These are phyloP conservation scores for Hippocampus mohnikei DNA, from an alignment of 2,113 vertebrate species.

Conservation along the genomic window DNA sequence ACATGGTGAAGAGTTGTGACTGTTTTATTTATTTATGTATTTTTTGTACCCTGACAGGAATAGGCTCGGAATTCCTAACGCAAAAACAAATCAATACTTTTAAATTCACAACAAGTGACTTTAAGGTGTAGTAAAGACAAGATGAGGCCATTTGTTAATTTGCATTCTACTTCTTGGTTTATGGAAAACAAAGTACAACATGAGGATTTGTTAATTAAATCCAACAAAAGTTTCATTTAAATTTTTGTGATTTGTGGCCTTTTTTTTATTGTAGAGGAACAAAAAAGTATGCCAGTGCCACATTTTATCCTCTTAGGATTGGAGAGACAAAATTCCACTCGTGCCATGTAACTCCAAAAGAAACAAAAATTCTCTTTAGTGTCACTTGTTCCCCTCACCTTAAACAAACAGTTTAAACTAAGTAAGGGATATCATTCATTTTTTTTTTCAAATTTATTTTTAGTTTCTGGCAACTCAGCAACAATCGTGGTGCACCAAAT, in stretches of 20 bases:
- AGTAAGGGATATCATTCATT: background rate
- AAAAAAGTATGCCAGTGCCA: no score
- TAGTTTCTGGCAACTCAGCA: constrained; percentile 16
- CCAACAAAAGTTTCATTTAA: no score
- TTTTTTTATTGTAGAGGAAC: no score
- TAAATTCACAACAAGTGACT: background rate
- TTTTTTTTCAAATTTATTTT: constrained; percentile 5
- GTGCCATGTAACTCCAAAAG: background rate
- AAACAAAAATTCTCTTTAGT: no score
- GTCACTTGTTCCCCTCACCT: no score
- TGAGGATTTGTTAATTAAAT: no score
- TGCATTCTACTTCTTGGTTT: no score
- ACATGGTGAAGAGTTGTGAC: background rate
- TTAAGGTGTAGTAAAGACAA: background rate
- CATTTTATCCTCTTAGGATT: no score
- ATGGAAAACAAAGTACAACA: no score
- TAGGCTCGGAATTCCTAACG: background rate
- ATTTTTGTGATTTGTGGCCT: no score
- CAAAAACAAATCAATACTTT: background rate
- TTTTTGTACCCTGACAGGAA: background rate
- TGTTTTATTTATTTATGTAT: background rate
- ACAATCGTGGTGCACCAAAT: constrained; percentile 32
- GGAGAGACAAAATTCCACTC: background rate
- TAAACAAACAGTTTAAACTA: no score
- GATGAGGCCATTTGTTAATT: no score